These are phyloP conservation scores for Priocnemis perturbator DNA, from an alignment of 2,888 invertebrate species.

Conservation along the genomic window DNA sequence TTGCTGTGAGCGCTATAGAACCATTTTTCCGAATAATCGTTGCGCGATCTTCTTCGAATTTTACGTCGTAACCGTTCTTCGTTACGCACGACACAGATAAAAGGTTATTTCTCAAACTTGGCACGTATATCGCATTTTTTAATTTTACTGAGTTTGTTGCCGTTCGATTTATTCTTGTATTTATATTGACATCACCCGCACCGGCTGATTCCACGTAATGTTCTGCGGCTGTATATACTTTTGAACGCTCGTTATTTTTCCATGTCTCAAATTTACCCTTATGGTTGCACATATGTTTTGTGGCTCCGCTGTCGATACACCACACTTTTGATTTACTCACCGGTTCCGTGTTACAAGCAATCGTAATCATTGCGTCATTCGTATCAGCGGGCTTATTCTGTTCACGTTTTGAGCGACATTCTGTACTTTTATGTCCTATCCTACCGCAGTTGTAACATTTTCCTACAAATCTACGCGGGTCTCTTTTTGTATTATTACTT, in stretches of 20 bases:
- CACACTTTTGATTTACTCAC: neutral
- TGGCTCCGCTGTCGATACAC: neutral
- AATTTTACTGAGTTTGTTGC: constrained; percentile 30
- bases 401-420: neutral
- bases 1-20: too few relatives aligned
- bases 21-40: too few relatives aligned
- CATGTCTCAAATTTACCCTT: neutral
- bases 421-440: neutral
- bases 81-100: constrained; percentile 60
- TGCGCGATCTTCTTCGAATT: too few relatives aligned
- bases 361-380: too few relatives aligned
- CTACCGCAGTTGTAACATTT: neutral
- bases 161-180: too few relatives aligned
- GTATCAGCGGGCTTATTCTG: neutral
- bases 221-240: neutral
- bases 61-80: constrained; percentile 51
- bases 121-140: constrained; percentile 50
- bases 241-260: neutral
- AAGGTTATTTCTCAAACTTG: constrained; percentile 57
- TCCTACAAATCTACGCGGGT: too few relatives aligned
- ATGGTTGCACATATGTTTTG: neutral
- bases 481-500: too few relatives aligned
- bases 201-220: neutral
- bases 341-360: neutral
- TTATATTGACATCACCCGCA: neutral